A percentile compares a stretch with the other conserved stretches of the same genome.
These are phyloP conservation scores for Stenolophus ochropezus DNA, from an alignment of 2,888 invertebrate genomes.

Conservation along the genomic window DNA sequence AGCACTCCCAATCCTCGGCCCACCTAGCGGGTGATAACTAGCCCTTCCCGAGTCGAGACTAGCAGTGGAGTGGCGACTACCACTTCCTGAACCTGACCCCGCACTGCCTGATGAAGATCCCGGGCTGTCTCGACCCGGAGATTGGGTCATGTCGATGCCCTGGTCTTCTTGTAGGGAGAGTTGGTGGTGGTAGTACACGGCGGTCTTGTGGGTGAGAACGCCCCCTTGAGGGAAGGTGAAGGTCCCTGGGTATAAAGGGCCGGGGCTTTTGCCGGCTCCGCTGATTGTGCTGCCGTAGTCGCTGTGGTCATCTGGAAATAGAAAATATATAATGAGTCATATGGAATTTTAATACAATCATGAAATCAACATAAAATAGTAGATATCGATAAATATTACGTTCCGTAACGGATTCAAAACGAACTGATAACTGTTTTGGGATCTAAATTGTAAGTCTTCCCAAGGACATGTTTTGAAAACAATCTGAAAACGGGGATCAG, in stretches of 20 bases:
- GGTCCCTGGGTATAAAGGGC: conserved; percentile 79
- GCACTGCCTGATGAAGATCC: conserved; percentile 91
- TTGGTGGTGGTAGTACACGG: conserved; percentile 88
- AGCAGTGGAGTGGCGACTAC: conserved; percentile 92
- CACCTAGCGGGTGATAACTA: conserved; percentile 80
- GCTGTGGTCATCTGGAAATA: conserved; percentile 79
- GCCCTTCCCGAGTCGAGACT: conserved; percentile 94
- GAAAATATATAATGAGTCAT: no score
- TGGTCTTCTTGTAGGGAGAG: conserved; percentile 90
- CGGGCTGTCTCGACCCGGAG: conserved; percentile 94
- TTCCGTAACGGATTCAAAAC: no score
- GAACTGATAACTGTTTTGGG: no score
- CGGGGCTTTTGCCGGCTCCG: conserved; percentile 80
- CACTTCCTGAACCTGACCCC: conserved; percentile 90
- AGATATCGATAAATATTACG: no score
- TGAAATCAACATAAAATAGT: no score
- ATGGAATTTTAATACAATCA: no score
- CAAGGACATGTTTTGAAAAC: no score
- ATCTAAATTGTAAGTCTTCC: no score
- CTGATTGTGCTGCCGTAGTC: conserved; percentile 80
- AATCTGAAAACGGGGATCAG: no score
- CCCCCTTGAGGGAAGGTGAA: conserved; percentile 74
- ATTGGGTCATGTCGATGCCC: conserved; percentile 91
- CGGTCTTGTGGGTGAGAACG: conserved; percentile 84
- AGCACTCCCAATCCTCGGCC: conserved; percentile 74